These are phyloP conservation scores for Drosophila tripunctata DNA, from an alignment of 2,888 invertebrate species.

Conservation along the genomic window DNA sequence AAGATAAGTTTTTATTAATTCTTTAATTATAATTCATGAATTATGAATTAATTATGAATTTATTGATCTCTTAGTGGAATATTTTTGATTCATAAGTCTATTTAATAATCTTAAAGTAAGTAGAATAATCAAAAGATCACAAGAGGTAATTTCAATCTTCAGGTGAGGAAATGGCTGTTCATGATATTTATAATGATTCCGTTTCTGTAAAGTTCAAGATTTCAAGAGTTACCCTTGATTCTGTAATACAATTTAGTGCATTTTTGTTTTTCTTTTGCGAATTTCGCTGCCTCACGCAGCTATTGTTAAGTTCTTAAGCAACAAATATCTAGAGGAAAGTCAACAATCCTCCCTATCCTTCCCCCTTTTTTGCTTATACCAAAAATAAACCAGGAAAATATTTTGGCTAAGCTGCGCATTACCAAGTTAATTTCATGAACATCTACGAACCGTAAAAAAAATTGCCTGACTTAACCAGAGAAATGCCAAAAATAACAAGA, in stretches of 20 bases:
- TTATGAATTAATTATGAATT: too few relatives aligned
- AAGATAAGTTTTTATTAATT: too few relatives aligned
- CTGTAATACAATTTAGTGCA: neutral
- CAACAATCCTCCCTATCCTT: neutral
- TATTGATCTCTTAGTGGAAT: too few relatives aligned
- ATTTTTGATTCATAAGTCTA: too few relatives aligned
- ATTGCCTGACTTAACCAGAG: constrained; percentile 72
- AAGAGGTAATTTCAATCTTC: too few relatives aligned
- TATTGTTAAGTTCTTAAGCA: constrained; percentile 48
- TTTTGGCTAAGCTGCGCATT: constrained; percentile 58
- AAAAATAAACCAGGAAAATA: constrained; percentile 6
- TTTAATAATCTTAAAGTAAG: too few relatives aligned
- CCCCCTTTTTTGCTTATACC: neutral
- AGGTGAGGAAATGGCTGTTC: too few relatives aligned
- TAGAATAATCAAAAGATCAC: too few relatives aligned
- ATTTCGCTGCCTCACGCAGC: constrained; percentile 26
- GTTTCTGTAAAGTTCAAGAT: neutral
- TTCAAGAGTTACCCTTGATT: neutral
- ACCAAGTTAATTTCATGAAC: constrained; percentile 62
- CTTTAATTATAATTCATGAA: too few relatives aligned
- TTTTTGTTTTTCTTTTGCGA: neutral
- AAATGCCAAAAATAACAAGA: constrained; percentile 63
- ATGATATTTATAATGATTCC: neutral
- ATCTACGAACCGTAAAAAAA: constrained; percentile 44
- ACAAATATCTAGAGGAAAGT: constrained; percentile 12